Evolutionary conservation across 2,888 invertebrate species (phyloP).

Genomic region (Pandemis heparana): DNA sequence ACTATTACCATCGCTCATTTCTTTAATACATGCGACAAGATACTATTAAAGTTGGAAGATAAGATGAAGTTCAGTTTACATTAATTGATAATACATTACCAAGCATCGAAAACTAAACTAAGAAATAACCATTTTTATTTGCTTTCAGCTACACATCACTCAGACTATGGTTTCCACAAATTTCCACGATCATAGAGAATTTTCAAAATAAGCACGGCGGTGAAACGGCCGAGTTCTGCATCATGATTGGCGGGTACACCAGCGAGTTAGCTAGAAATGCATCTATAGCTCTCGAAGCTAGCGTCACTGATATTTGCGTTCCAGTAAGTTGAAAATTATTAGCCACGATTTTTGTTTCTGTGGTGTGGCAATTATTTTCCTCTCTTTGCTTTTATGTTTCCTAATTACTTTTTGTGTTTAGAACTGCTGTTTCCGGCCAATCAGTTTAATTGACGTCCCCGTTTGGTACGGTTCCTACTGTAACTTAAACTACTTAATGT

Average conservation of each 20-base stretch:
- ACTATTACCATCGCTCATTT: too few relatives aligned
- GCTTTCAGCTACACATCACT: slow-evolving; percentile 61
- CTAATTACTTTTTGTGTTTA: too few relatives aligned
- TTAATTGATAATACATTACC: too few relatives aligned
- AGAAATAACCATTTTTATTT: neutral
- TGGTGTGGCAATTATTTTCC: neutral
- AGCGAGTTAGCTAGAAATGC: slow-evolving; percentile 42
- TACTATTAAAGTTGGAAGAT: too few relatives aligned
- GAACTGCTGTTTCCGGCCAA: too few relatives aligned
- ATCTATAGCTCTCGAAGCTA: slow-evolving; percentile 21
- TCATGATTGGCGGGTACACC: slow-evolving; percentile 61
- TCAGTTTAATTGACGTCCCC: too few relatives aligned
- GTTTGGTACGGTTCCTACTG: too few relatives aligned
- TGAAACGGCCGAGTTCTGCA: slow-evolving; percentile 56
- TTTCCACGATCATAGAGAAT: slow-evolving; percentile 65
- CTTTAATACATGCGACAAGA: too few relatives aligned
- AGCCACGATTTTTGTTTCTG: neutral
- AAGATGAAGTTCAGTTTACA: too few relatives aligned
- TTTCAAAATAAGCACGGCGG: slow-evolving; percentile 53
- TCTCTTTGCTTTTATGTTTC: neutral
- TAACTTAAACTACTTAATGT: too few relatives aligned
- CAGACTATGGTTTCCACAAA: slow-evolving; percentile 66
- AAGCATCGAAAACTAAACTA: neutral
- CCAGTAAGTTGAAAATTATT: slow-evolving; percentile 54
- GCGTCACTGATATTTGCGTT: slow-evolving; percentile 52